phyloP scores from a whole-genome alignment of 2,888 invertebrate genomes.

The Hypercompe scribonia region DNA sequence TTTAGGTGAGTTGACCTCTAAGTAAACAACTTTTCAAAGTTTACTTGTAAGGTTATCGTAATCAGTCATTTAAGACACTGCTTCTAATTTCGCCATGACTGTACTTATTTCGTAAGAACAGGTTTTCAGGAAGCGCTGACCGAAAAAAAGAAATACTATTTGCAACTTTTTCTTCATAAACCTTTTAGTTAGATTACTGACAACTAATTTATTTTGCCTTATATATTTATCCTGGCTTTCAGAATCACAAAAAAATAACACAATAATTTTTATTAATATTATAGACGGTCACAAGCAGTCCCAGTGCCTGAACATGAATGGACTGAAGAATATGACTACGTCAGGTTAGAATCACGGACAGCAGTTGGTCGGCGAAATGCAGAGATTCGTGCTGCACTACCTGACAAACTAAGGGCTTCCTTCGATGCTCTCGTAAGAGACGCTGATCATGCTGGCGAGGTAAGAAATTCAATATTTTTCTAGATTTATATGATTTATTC shows the following conservation, averaged over 20 bases:
- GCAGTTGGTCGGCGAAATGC: slow-evolving; percentile 90
- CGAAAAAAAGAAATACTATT: no score
- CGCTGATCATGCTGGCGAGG: slow-evolving; percentile 88
- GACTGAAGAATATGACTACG: slow-evolving; percentile 96
- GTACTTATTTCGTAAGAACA: not conserved
- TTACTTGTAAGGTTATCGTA: not conserved
- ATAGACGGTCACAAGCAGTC: slow-evolving; percentile 74
- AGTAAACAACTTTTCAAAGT: not conserved
- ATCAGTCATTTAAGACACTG: no score
- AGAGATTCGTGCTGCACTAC: slow-evolving; percentile 90
- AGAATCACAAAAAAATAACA: not conserved
- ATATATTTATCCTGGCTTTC: not conserved
- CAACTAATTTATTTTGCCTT: not conserved
- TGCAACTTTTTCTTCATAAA: no score
- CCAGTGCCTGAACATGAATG: slow-evolving; percentile 86
- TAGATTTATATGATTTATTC: not conserved
- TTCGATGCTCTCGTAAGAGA: slow-evolving; percentile 92
- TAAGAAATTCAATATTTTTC: slow-evolving; percentile 51
- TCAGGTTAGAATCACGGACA: slow-evolving; percentile 92
- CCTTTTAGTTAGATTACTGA: not conserved
- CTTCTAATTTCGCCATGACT: not conserved
- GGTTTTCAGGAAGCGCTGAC: no score
- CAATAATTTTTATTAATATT: slow-evolving; percentile 19
- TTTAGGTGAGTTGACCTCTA: slow-evolving; percentile 86
- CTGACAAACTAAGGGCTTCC: slow-evolving; percentile 90